Conservation (phyloP, 2,797 vertebrate genomes). For the Todus mexicanus region DNA sequence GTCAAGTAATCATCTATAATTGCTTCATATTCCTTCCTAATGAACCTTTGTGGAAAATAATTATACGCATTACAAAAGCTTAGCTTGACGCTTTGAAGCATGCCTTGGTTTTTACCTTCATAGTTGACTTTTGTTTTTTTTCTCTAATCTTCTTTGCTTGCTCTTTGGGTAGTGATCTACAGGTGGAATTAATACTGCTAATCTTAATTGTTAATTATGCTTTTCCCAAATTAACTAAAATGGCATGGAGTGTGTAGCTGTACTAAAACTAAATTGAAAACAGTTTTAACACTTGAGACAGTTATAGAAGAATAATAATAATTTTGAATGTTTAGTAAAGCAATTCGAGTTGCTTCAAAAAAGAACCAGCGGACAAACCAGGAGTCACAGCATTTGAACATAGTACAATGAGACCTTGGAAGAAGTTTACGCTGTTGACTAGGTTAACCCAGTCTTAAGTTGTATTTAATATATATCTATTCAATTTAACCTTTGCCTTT, state of each 20-base stretch:
- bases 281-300: background rate
- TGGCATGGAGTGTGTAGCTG: background rate
- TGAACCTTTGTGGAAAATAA: background rate
- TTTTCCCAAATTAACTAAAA: background rate
- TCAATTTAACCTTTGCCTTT: background rate
- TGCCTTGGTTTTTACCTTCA: background rate
- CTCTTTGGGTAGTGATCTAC: background rate
- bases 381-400: background rate
- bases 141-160: background rate
- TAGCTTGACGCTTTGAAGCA: background rate
- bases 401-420: background rate
- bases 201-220: background rate
- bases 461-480: background rate
- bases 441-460: background rate
- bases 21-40: background rate
- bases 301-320: too few species aligned
- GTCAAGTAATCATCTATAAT: background rate
- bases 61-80: background rate
- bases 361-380: background rate
- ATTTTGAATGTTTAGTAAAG: too few species aligned
- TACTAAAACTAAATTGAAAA: background rate
- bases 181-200: background rate
- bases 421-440: background rate
- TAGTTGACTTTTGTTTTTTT: background rate
- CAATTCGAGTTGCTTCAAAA: background rate